Base-by-base conservation (phyloP, 2,888 invertebrate species). In the Tetheella fluctuosa region DNA sequence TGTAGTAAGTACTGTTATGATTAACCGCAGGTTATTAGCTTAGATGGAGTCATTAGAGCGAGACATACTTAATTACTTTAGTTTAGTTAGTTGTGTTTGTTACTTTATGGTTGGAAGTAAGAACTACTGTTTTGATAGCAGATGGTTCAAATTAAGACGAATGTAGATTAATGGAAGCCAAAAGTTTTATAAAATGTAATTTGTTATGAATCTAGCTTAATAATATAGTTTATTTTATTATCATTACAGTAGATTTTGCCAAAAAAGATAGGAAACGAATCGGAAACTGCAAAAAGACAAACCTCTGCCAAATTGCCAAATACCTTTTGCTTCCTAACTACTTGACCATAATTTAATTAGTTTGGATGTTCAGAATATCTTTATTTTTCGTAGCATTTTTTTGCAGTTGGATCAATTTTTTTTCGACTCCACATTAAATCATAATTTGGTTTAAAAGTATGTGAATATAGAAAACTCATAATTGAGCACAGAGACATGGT, bases 1-100 rank as follows among this genome's bases (percentile, higher is more conserved):
- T 58, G 34, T 67, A 68, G 65, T 72, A 79, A 68, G 66, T 73
- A 78, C 71, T 71, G 76, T 75, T 78, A 74, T 69, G 71, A 76
- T 78, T 70, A 70, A 70, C 66, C 64, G 60, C 58, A 8, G 53
- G 25, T 28, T 52, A 52, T 52, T 53, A 53, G 23, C 25, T 53
- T 53, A 53, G 25, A 62, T 57, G 23, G 54, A 57, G 63, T 34
- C 57, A 61, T 64, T 59, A 59, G 52, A 69, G 34, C 30, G 59
- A 54, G 30, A 54, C 34, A 25, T 28, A 23, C 15, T 17, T 54
- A 30, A 54, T 54, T 30, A 17, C 8, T 48, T 48, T 42, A 42
- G 42, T 42, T 42, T 48, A 15, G n/a, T 42, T 17, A n/a, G 30
- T 30, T 39, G 37, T 39, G 37, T 17, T 42, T 42, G n/a, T 48